These are phyloP conservation scores for Glandiceps talaboti DNA, from an alignment of 53 echinoderm and acorn worm species.

Conservation along the genomic window DNA sequence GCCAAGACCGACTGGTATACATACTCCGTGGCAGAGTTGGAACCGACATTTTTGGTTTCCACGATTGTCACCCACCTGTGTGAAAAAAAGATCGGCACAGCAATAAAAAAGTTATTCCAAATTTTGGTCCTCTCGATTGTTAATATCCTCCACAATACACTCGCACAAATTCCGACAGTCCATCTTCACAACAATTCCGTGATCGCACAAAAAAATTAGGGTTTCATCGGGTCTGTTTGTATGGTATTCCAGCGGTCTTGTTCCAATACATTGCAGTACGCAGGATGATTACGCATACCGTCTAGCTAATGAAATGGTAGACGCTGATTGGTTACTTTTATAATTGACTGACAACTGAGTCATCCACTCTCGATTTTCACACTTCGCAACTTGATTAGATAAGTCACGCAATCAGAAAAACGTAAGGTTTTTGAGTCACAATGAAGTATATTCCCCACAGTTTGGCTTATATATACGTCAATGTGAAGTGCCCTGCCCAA, in stretches of 20 bases:
- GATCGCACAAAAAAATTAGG: neutral
- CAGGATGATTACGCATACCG: neutral
- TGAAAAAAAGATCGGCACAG: neutral
- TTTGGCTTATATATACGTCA: no score
- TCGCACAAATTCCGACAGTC: neutral
- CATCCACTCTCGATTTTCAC: neutral
- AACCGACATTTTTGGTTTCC: constrained; percentile 3
- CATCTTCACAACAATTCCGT: neutral
- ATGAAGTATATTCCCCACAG: no score
- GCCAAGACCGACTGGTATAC: constrained; percentile 8
- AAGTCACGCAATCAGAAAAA: no score
- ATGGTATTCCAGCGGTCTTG: neutral
- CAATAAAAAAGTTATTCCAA: neutral
- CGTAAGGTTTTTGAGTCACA: no score
- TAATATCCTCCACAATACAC: neutral
- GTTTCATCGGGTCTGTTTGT: neutral
- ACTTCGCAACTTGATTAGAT: neutral
- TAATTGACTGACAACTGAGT: neutral
- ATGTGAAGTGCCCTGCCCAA: no score
- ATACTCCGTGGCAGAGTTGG: constrained; percentile 3
- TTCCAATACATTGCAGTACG: neutral
- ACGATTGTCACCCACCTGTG: neutral
- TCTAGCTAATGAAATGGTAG: neutral
- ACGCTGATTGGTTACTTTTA: neutral
- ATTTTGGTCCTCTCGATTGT: neutral